Evolutionary conservation across 2,113 vertebrate species (phyloP), one percentile per base, ranked within the genome.

Genomic region (Nibea albiflora): DNA sequence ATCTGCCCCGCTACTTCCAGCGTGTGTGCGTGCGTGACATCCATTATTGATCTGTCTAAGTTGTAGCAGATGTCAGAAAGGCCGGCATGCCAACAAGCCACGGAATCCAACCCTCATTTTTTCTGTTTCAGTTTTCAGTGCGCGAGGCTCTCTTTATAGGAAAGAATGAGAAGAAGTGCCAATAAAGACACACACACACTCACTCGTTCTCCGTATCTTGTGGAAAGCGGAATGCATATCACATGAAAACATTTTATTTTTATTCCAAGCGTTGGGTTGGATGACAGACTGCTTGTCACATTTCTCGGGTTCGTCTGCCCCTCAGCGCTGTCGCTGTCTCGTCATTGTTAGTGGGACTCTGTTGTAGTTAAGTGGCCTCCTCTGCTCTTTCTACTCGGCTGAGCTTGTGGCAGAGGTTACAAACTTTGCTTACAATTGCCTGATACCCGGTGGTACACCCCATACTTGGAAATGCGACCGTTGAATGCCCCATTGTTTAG

Each of bases 11-110:
- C 60, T 46, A 52, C 20, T 60, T 78, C 47, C 44, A 50, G 64
- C 16, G 19, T 57, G 10, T 24, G 50, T 64, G 61, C 47, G 47
- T 24, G 76, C 14, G 79, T 22, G 42, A 76, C 54, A 28, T 73
- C 73, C 56, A 85, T 89, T 92, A 90, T 93, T 73, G 85, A 89
- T 91, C 79, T 20, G 61, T 61, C 79, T 80, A 83, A 90, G 52
- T 85, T 80, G 66, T 68, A 86, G 89, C 88, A 92, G 89, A 92
- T 92, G 88, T 88, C 74, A 57, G 61, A 64, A 54, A 12, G 12
- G 53, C 73, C 57, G 74, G 78, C 50, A 69, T 76, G 73, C 89
- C 65, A 78, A 54, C 83, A 78, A 85, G 78, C 88, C 85, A 24
- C 20, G 54, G 19, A 82, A 72, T 87, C 73, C 61, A 80, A 63